Conservation (phyloP, 2,113 vertebrate species). For the Pluvianellus socialis region DNA sequence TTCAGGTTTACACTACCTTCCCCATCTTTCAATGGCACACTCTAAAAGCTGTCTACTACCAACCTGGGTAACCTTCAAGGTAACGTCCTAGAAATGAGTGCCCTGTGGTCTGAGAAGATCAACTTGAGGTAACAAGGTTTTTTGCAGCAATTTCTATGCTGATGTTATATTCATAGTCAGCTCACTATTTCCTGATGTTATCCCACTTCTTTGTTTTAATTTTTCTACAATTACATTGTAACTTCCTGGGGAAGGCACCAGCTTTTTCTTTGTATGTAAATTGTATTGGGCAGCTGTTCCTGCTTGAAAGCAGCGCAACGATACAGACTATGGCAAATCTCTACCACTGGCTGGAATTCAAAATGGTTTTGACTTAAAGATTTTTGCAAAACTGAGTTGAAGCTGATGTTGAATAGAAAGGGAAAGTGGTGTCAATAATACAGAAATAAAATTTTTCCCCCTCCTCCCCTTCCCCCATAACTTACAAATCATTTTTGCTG, state of each 20-base stretch:
- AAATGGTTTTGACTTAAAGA: background rate
- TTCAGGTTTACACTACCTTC: background rate
- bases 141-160: background rate
- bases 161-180: background rate
- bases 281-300: background rate
- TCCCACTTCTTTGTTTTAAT: background rate
- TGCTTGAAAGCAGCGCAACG: background rate
- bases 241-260: background rate
- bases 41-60: background rate
- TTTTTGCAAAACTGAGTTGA: background rate
- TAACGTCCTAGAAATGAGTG: fast-evolving
- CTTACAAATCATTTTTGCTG: background rate
- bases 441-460: background rate
- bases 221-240: background rate
- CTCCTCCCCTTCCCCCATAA: background rate
- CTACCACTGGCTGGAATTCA: background rate
- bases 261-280: background rate
- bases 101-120: background rate
- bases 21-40: background rate
- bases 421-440: background rate
- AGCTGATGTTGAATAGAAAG: background rate
- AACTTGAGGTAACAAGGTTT: background rate
- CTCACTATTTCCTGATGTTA: background rate
- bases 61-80: background rate
- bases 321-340: background rate